A percentile compares a stretch with the other conserved stretches of the same genome.
phyloP scores from a whole-genome alignment of 1,140 invertebrate genomes.

The Philotrypesis tridentata region DNA sequence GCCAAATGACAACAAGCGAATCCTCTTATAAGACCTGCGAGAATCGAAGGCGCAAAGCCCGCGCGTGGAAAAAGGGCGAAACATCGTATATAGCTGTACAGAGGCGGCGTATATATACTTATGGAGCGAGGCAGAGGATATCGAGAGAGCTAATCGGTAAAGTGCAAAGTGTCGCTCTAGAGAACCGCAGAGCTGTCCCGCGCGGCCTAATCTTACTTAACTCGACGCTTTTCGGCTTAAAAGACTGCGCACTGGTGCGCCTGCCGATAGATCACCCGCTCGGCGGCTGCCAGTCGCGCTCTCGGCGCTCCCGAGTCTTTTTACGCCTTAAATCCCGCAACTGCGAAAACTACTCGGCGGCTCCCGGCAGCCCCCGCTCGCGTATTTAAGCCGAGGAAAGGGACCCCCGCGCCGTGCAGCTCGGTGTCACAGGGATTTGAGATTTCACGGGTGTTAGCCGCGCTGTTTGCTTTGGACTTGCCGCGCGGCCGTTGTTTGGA shows the following conservation, averaged over 20 bases:
- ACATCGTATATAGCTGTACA: no score
- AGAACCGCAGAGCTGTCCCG: constrained; percentile 41
- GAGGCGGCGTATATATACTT: no score
- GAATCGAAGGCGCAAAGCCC: neutral
- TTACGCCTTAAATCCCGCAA: neutral
- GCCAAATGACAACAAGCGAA: no score
- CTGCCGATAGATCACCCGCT: neutral
- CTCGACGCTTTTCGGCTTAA: constrained; percentile 2
- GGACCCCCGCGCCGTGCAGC: no score
- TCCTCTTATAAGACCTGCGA: no score
- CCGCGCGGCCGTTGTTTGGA: neutral
- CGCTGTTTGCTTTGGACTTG: constrained; percentile 5
- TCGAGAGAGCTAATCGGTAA: constrained; percentile 1
- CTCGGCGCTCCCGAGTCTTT: no score
- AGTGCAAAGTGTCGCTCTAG: constrained; percentile 54
- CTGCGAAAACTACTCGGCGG: constrained; percentile 1
- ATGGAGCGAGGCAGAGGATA: neutral
- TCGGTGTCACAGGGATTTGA: no score
- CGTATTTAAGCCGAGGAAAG: neutral
- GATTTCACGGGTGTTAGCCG: neutral
- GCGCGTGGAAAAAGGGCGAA: neutral
- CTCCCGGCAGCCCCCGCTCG: no score
- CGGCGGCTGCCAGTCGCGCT: no score
- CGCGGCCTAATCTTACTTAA: constrained; percentile 36
- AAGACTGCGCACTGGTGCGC: neutral